phyloP scores from a whole-genome alignment of 1,140 invertebrate species.

The Cherax destructor region DNA sequence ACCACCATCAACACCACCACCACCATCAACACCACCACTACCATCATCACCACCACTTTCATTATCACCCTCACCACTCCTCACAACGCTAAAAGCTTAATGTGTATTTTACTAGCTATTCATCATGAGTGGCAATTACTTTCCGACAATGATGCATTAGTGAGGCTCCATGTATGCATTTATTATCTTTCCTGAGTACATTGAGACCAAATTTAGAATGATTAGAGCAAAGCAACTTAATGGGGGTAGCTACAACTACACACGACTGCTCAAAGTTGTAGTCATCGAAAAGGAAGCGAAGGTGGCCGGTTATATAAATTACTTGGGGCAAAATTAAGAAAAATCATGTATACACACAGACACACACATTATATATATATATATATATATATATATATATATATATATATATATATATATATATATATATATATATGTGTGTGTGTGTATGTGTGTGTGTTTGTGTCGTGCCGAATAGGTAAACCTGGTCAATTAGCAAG shows the following conservation, averaged over 20 bases:
- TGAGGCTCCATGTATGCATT: neutral
- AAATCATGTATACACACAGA: no score
- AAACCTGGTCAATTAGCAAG: no score
- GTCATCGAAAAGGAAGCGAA: no score
- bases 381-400: neutral
- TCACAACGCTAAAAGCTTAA: neutral
- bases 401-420: slow-evolving; percentile 25
- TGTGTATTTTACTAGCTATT: neutral
- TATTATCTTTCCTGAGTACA: neutral
- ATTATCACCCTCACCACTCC: no score
- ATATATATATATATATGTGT: slow-evolving; percentile 21
- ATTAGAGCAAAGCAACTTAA: neutral
- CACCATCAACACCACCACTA: no score
- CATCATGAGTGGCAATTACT: slow-evolving; percentile 2
- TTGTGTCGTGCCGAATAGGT: no score
- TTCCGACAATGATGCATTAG: slow-evolving; percentile 9
- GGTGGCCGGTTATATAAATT: no score
- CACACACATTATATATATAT: no score
- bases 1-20: no score
- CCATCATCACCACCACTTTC: no score
- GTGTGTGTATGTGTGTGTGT: neutral
- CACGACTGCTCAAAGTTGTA: neutral
- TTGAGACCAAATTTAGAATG: neutral
- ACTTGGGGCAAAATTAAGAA: no score
- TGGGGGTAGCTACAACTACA: neutral